A percentile compares a stretch with the other conserved stretches of the same genome.
Conservation (phyloP, 1,140 invertebrate species). For the Drosophila guanche region DNA sequence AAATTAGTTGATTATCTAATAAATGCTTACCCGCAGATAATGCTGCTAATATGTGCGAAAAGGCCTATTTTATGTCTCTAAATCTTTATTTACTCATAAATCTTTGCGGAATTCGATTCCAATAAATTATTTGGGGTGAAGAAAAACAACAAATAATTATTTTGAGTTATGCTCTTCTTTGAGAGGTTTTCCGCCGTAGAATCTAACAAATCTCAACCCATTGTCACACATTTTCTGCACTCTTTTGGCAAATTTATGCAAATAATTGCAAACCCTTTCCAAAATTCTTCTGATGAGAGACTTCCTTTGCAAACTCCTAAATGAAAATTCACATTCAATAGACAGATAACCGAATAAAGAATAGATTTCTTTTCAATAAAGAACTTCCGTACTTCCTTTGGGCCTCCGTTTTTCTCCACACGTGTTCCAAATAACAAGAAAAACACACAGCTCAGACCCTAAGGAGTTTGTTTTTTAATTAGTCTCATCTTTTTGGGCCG, state of each 20-base stretch:
- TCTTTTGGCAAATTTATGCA: not conserved
- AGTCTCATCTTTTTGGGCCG: slow-evolving; percentile 57
- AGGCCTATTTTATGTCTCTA: too few species aligned
- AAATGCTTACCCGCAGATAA: too few species aligned
- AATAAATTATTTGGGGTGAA: too few species aligned
- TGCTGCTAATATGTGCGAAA: too few species aligned
- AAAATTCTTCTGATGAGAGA: not conserved
- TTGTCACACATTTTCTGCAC: not conserved
- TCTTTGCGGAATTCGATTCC: too few species aligned
- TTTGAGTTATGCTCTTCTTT: too few species aligned
- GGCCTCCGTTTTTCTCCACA: slow-evolving; percentile 77
- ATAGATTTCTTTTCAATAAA: slow-evolving; percentile 19
- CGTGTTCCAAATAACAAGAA: slow-evolving; percentile 62
- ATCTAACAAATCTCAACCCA: not conserved
- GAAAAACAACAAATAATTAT: too few species aligned
- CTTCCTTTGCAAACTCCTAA: slow-evolving; percentile 5
- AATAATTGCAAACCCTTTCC: not conserved
- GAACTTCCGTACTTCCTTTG: slow-evolving; percentile 9
- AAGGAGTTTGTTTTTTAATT: slow-evolving; percentile 60
- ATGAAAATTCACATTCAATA: slow-evolving; percentile 2
- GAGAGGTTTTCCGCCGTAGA: too few species aligned
- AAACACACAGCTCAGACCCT: slow-evolving; percentile 33
- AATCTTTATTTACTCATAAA: too few species aligned
- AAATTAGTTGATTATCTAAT: too few species aligned
- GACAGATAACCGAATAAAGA: too few species aligned